Evolutionary conservation across 1,140 invertebrate genomes (phyloP).

Genomic region (Orchestia grillus): DNA sequence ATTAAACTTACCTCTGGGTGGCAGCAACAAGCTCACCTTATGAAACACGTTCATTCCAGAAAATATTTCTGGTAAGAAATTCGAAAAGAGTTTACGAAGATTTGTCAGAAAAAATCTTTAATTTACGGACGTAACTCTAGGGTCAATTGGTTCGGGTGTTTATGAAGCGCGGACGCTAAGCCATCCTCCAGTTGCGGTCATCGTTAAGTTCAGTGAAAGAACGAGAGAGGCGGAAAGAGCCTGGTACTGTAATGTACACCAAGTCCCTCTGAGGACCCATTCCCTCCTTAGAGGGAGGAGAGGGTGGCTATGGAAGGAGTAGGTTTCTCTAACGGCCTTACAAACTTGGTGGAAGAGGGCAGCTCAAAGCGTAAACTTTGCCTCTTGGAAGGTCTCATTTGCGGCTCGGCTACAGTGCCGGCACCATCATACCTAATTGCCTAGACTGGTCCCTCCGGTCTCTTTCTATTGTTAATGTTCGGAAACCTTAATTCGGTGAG

Average conservation of each 20-base stretch:
- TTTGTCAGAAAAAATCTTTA: neutral
- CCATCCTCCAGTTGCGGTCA: neutral
- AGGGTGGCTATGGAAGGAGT: neutral
- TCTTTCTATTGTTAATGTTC: slow-evolving; percentile 36
- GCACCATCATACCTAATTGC: slow-evolving; percentile 49
- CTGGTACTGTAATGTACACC: neutral
- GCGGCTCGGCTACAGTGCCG: neutral
- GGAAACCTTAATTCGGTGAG: neutral
- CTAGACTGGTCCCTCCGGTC: neutral
- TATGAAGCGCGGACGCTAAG: neutral
- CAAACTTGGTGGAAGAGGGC: slow-evolving; percentile 19
- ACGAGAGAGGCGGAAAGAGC: neutral
- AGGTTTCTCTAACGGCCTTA: slow-evolving; percentile 16
- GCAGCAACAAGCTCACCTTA: too few species aligned
- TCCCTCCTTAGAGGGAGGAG: too few species aligned
- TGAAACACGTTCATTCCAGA: neutral
- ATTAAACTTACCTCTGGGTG: neutral
- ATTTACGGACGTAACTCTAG: neutral
- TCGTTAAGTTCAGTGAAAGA: neutral
- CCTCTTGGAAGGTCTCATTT: slow-evolving; percentile 45
- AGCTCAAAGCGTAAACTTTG: slow-evolving; percentile 38
- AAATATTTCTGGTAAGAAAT: neutral
- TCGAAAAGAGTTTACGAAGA: neutral
- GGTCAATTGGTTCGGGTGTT: neutral
- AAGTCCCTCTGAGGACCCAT: slow-evolving; percentile 21